Evolutionary conservation across 2,888 invertebrate species (phyloP).

Genomic region (Diadromus collaris): DNA sequence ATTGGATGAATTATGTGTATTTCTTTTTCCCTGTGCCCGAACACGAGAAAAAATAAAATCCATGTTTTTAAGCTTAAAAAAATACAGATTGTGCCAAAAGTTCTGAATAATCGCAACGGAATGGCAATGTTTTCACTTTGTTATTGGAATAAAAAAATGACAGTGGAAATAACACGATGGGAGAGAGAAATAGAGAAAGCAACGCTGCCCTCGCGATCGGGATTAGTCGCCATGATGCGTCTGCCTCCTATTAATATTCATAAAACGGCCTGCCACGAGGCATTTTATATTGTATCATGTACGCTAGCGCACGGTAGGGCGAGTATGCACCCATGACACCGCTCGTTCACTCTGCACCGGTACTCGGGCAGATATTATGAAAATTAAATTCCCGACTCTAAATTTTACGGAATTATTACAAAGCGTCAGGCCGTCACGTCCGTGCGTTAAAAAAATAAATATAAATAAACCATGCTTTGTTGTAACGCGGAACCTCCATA

Average conservation of each 20-base stretch:
- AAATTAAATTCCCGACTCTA: conserved; percentile 44
- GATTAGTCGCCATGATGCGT: conserved; percentile 39
- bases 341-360: conserved; percentile 22
- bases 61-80: neutral
- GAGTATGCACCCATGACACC: conserved; percentile 26
- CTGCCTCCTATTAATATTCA: conserved; percentile 50
- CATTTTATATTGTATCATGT: conserved; percentile 47
- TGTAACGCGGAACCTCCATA: conserved; percentile 19
- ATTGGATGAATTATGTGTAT: no score
- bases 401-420: conserved; percentile 47
- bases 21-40: conserved; percentile 4
- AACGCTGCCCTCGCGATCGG: neutral
- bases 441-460: conserved; percentile 15
- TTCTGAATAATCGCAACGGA: neutral
- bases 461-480: conserved; percentile 1
- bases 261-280: conserved; percentile 40
- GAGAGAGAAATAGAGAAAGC: conserved; percentile 12
- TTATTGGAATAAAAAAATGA: neutral
- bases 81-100: neutral
- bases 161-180: conserved; percentile 2
- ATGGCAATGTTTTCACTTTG: neutral
- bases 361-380: conserved; percentile 39
- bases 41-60: neutral
- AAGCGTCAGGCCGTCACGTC: conserved; percentile 22
- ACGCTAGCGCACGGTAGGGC: conserved; percentile 8